Percentiles rank a stretch among this genome's conserved stretches.
Conservation (phyloP, 2,113 vertebrate genomes). For the cat (Felis catus) region DNA sequence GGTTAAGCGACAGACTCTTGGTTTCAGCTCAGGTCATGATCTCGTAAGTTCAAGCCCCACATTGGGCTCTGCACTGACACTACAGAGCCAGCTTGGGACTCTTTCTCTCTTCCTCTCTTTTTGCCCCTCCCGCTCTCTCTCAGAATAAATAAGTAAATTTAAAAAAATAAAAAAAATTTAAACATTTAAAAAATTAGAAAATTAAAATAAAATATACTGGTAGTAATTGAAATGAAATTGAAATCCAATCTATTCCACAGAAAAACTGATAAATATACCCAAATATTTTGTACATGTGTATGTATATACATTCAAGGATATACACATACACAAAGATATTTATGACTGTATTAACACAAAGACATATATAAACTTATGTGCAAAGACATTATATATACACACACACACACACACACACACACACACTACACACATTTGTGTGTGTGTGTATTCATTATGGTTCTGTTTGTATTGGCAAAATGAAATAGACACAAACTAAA, state of each 20-base stretch:
- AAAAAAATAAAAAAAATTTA: too few relatives aligned
- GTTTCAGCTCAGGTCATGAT: too few relatives aligned
- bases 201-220: neutral
- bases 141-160: too few relatives aligned
- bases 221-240: neutral
- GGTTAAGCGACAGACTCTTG: too few relatives aligned
- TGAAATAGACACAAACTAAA: constrained; percentile 35
- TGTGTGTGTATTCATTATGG: neutral
- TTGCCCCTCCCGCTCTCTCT: too few relatives aligned
- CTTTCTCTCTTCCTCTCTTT: too few relatives aligned
- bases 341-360: neutral
- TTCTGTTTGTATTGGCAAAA: constrained; percentile 49
- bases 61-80: too few relatives aligned
- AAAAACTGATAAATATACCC: neutral
- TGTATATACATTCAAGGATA: neutral
- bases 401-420: neutral
- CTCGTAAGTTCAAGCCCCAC: too few relatives aligned
- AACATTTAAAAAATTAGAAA: too few relatives aligned
- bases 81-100: too few relatives aligned
- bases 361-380: neutral
- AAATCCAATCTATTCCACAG: neutral
- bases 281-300: neutral
- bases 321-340: neutral
- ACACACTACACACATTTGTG: neutral
- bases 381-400: neutral